phyloP scores from a whole-genome alignment of 2,113 vertebrate genomes.

The Toxotes chatareus region DNA sequence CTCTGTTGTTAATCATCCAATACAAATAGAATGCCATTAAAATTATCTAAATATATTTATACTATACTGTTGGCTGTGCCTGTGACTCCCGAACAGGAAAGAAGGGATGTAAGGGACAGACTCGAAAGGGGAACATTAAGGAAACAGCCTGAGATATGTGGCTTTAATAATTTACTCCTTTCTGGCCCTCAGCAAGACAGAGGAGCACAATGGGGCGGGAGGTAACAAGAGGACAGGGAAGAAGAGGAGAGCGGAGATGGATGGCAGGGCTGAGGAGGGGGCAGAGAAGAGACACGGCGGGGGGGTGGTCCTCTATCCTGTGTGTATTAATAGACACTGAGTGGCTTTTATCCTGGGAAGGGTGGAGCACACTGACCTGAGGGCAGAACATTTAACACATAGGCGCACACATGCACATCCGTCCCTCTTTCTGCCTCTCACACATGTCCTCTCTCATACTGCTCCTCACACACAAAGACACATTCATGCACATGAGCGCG shows the following conservation, averaged over 20 bases:
- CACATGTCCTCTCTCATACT: constrained; percentile 9
- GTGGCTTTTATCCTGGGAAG: constrained; percentile 76
- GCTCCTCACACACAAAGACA: constrained; percentile 26
- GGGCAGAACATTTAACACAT: constrained; percentile 65
- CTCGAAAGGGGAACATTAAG: background rate
- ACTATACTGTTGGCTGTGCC: background rate
- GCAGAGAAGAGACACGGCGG: constrained; percentile 7
- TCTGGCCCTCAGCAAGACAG: constrained; percentile 3
- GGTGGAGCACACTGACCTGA: constrained; percentile 58
- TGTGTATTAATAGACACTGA: constrained; percentile 79
- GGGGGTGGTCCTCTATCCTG: constrained; percentile 49
- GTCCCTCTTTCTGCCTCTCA: background rate
- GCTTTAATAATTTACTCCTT: constrained; percentile 52
- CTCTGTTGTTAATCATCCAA: too few species aligned
- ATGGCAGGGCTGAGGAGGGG: constrained; percentile 6
- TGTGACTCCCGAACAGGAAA: background rate
- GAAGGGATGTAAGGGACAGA: background rate
- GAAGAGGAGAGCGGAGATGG: constrained; percentile 22
- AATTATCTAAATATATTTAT: too few species aligned
- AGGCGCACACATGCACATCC: constrained; percentile 43
- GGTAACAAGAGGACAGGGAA: constrained; percentile 1
- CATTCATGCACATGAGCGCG: background rate
- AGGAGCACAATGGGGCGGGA: background rate
- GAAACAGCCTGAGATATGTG: constrained; percentile 8
- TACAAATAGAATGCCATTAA: too few species aligned